Conservation (phyloP, 2,797 vertebrate genomes). For the Manis pentadactyla region DNA sequence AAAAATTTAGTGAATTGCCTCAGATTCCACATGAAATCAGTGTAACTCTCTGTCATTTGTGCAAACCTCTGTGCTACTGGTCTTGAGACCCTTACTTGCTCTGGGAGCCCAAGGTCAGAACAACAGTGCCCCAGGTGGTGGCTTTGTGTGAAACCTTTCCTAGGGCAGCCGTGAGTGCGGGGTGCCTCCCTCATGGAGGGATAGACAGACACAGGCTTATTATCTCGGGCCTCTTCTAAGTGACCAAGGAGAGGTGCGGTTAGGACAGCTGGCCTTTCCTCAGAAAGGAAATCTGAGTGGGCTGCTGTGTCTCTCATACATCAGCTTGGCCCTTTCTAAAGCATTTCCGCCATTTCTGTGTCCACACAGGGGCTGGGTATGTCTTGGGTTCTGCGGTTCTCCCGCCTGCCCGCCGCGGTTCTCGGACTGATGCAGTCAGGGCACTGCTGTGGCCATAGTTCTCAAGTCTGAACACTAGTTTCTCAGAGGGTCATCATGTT, state of each 20-base stretch:
- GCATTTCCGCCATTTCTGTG: neutral
- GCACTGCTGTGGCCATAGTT: neutral
- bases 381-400: neutral
- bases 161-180: neutral
- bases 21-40: neutral
- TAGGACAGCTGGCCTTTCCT: neutral
- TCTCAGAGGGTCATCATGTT: neutral
- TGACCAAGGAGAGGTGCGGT: neutral
- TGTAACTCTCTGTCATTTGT: neutral
- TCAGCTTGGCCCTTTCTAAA: neutral
- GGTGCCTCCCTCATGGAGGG: neutral
- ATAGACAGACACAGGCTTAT: neutral
- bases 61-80: neutral
- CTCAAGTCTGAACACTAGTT: neutral
- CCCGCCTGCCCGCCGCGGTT: accelerated
- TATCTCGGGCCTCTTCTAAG: neutral
- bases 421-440: neutral
- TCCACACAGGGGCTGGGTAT: neutral
- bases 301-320: neutral
- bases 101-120: neutral
- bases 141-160: neutral
- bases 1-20: neutral
- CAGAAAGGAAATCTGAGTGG: neutral
- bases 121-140: neutral
- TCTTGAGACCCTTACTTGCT: neutral